phyloP scores from a whole-genome alignment of 2,113 vertebrate species.

The Emydura subglobosa region DNA sequence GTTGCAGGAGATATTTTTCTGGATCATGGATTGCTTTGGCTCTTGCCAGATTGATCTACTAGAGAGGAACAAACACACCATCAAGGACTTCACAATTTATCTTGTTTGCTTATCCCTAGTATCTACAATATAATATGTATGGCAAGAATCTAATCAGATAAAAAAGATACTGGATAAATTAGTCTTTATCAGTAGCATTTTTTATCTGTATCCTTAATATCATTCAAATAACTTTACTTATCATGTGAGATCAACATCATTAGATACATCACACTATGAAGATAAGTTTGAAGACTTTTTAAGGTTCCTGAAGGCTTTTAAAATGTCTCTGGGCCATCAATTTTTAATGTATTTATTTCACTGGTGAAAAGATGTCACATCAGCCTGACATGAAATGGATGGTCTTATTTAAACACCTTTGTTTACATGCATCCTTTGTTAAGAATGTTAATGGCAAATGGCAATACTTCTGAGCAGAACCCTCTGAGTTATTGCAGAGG shows the following conservation, averaged over 20 bases:
- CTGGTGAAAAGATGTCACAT: background rate
- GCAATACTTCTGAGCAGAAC: background rate
- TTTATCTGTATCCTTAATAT: background rate
- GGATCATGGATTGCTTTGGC: background rate
- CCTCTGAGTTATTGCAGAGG: background rate
- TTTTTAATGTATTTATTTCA: constrained; percentile 39
- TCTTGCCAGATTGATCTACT: background rate
- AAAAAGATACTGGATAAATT: background rate
- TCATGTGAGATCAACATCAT: background rate
- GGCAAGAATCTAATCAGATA: background rate
- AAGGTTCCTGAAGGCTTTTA: constrained; percentile 25
- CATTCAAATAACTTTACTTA: background rate
- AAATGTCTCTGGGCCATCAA: constrained; percentile 40
- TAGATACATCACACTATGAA: background rate
- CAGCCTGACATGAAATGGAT: constrained; percentile 25
- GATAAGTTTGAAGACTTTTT: background rate
- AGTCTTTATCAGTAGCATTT: background rate
- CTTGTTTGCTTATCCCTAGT: background rate
- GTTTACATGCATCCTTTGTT: constrained; percentile 22
- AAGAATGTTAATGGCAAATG: constrained; percentile 29
- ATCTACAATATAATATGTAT: background rate
- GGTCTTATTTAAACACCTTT: constrained; percentile 40
- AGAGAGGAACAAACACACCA: background rate
- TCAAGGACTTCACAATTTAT: too few species aligned
- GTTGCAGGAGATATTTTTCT: background rate